Evolutionary conservation across 2,888 invertebrate species (phyloP).

Genomic region (Meandrusa payeni): DNA sequence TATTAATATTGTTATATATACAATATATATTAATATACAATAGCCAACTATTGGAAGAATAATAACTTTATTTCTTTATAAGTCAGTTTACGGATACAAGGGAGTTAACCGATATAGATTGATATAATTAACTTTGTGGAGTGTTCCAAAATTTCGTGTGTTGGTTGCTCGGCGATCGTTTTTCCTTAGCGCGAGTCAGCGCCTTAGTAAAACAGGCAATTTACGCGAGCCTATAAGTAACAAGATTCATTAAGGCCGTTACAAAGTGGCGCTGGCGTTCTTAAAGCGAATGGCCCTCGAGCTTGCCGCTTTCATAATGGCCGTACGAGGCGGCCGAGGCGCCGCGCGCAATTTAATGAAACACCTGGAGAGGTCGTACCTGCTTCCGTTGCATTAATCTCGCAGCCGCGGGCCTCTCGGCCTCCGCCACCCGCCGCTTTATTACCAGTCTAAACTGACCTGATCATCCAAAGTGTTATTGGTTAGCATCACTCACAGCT

Average conservation of each 20-base stretch:
- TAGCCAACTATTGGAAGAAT: too few relatives aligned
- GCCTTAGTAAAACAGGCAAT: conserved; percentile 73
- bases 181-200: conserved; percentile 34
- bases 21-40: too few relatives aligned
- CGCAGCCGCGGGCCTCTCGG: conserved; percentile 38
- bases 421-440: conserved; percentile 26
- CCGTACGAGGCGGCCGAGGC: conserved; percentile 69
- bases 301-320: conserved; percentile 77
- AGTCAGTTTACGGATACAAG: too few relatives aligned
- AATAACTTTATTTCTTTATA: too few relatives aligned
- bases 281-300: conserved; percentile 80
- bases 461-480: conserved; percentile 9
- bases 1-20: too few relatives aligned
- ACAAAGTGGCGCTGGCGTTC: conserved; percentile 78
- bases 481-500: neutral
- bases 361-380: conserved; percentile 77
- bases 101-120: too few relatives aligned
- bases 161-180: conserved; percentile 51
- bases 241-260: conserved; percentile 79
- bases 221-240: conserved; percentile 78
- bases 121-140: neutral
- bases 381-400: conserved; percentile 77
- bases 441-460: conserved; percentile 31
- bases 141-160: conserved; percentile 33
- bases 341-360: conserved; percentile 77